Conservation (phyloP, 64 coral and sea anemone species). For the Acropora tenuis region DNA sequence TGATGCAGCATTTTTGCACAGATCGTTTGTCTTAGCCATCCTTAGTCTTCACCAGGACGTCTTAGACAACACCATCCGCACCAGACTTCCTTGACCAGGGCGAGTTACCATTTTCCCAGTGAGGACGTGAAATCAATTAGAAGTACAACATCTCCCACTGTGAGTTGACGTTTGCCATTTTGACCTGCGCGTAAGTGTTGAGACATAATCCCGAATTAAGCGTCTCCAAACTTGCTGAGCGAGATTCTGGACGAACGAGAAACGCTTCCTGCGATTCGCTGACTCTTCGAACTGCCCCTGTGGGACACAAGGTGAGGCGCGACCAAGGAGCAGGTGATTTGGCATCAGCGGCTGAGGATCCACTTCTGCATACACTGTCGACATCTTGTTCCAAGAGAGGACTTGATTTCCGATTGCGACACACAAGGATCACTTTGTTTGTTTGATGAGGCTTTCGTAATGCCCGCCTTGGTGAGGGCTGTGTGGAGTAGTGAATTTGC, state of each 20-base stretch:
- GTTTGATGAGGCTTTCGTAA: not conserved
- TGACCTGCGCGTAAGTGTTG: not conserved
- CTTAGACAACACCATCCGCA: not conserved
- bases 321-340: not conserved
- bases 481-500: not conserved
- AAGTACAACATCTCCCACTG: not conserved
- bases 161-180: not conserved
- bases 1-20: not conserved
- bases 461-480: not conserved
- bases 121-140: not conserved
- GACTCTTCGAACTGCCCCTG: not conserved
- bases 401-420: not conserved
- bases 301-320: not conserved
- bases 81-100: not conserved
- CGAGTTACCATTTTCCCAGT: not conserved
- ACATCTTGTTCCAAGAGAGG: not conserved
- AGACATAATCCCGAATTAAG: not conserved
- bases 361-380: not conserved
- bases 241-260: not conserved
- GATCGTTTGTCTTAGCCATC: not conserved
- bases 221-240: not conserved
- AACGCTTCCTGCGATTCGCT: not conserved
- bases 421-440: not conserved
- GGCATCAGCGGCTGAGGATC: not conserved
- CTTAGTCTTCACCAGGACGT: not conserved